These are phyloP conservation scores for Muntiacus reevesi DNA, from an alignment of 2,113 vertebrate genomes.

Conservation along the genomic window DNA sequence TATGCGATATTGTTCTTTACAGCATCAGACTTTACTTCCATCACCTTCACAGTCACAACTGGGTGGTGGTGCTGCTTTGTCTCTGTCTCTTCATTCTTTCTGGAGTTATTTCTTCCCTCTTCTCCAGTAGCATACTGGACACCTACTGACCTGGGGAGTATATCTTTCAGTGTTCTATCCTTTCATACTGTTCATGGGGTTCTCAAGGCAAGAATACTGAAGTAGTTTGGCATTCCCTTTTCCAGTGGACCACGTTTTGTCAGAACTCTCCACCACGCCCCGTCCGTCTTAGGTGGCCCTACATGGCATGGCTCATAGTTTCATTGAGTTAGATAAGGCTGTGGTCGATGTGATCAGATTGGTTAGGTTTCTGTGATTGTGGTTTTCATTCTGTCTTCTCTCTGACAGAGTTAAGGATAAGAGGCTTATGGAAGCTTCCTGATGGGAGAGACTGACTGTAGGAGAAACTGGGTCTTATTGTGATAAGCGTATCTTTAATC, in stretches of 20 bases:
- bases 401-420: not conserved
- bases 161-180: not conserved
- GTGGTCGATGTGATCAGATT: not conserved
- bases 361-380: not conserved
- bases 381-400: not conserved
- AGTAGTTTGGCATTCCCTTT: not conserved
- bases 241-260: not conserved
- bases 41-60: not conserved
- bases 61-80: not conserved
- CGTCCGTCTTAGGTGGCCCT: rapidly evolving
- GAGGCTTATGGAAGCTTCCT: not conserved
- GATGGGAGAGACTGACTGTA: not conserved
- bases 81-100: not conserved
- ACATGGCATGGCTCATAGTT: not conserved
- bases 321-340: not conserved
- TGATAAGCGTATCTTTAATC: not conserved
- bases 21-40: not conserved
- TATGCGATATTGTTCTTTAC: not conserved
- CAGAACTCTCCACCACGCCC: not conserved
- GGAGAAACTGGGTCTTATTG: not conserved
- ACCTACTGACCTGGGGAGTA: not conserved
- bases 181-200: not conserved
- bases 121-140: not conserved
- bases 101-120: not conserved
- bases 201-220: not conserved